Evolutionary conservation across 2,113 vertebrate genomes (phyloP), one percentile per base, ranked within the genome.

Genomic region (Craseonycteris thonglongyai): DNA sequence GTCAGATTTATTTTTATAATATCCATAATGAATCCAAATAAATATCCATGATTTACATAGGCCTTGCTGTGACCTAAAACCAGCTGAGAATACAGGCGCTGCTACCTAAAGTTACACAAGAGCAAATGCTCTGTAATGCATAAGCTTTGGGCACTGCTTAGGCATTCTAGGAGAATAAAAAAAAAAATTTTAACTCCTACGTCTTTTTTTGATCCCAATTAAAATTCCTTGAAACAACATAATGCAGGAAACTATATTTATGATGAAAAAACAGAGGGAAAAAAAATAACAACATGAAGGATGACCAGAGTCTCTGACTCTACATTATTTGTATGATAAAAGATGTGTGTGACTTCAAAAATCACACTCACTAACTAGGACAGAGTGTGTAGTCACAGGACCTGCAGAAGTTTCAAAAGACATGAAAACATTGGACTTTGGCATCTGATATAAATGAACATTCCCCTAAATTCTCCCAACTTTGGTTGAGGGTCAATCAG

Each of bases 1-100:
- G 59, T 95, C 35, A 2, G 79, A n/a, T 80, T 94, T 94, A 96
- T 88, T 97, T 96, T 94, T 95, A 93, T 89, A 94, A 86, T 93
- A 80, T 69, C 54, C 69, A 93, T 93, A 96, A 97, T 89, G 83
- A 93, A 91, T 87, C 91, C 80, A 96, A 91, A n/a, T n/a, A n/a
- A n/a, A n/a, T n/a, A n/a, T n/a, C n/a, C n/a, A 91, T 91, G 42
- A 94, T 96, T 96, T 90, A 59, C 78, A 87, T 84, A 94, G 87
- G 30, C 45, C 75, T 90, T 90, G 28, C 21, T 10, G 5, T 93
- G 95, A 96, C 95, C 87, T 35, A 30, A 92, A 95, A 95, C 47
- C 24, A 1, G 74, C 30, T 76, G 40, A 93, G 54, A 95, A 86
- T 79, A 80, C 58, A 78, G 42, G 42, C 49, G 42, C 14, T 10